Percentiles rank a stretch among this genome's conserved stretches.
Conservation (phyloP, 1,140 invertebrate genomes). For the Bacillus rossius region DNA sequence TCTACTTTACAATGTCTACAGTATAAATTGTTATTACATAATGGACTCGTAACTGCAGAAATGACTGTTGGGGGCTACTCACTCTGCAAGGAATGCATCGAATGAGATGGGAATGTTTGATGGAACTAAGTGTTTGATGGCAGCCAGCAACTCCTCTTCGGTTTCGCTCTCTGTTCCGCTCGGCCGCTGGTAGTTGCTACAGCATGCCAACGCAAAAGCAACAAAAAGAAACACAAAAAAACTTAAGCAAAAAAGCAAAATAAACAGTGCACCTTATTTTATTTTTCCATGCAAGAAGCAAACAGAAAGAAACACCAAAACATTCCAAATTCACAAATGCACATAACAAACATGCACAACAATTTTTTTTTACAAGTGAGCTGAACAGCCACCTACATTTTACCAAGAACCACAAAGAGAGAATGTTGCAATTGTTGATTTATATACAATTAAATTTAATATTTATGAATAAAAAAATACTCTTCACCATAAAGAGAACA, state of each 20-base stretch:
- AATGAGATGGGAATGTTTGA: constrained; percentile 39
- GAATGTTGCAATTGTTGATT: no score
- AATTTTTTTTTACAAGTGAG: no score
- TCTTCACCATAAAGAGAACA: no score
- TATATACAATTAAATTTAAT: no score
- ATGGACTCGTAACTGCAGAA: no score
- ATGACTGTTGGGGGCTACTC: constrained; percentile 39
- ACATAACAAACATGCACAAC: neutral
- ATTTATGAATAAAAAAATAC: no score
- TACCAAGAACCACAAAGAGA: no score
- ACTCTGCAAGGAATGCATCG: constrained; percentile 48
- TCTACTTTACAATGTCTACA: no score
- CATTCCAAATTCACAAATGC: neutral
- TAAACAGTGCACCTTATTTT: constrained; percentile 10
- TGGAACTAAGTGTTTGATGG: constrained; percentile 18
- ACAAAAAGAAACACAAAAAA: constrained; percentile 26
- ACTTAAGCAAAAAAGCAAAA: constrained; percentile 3
- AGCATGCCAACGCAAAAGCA: constrained; percentile 35
- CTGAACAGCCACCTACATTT: no score
- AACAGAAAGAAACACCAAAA: neutral
- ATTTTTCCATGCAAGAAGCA: neutral
- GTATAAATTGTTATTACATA: no score
- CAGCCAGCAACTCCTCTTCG: constrained; percentile 42
- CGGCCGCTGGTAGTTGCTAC: constrained; percentile 35
- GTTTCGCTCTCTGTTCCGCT: constrained; percentile 47